Evolutionary conservation across 1,140 invertebrate species (phyloP).

Genomic region (Drosophila pruinosa): DNA sequence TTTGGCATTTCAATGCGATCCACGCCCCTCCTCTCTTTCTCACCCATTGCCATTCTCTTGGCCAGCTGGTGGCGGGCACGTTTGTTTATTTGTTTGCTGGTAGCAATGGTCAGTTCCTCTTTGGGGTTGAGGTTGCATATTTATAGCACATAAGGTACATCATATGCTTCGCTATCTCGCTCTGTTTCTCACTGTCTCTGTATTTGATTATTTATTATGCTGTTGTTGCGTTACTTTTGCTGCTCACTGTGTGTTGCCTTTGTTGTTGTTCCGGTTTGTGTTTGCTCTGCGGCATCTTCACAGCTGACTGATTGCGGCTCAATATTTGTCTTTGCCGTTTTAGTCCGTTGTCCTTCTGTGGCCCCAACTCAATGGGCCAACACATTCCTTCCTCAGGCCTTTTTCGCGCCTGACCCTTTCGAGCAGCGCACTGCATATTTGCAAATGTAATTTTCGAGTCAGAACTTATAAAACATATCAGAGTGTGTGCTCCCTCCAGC

Average conservation of each 20-base stretch:
- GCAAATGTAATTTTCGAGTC: slow-evolving; percentile 51
- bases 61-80: slow-evolving; percentile 33
- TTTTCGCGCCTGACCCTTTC: neutral
- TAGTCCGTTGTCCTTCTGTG: slow-evolving; percentile 14
- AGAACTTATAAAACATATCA: neutral
- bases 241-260: slow-evolving; percentile 38
- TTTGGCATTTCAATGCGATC: slow-evolving; percentile 71
- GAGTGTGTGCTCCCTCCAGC: no score
- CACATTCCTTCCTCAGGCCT: neutral
- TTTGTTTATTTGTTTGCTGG: slow-evolving; percentile 60
- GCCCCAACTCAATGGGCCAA: neutral
- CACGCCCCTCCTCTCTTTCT: neutral
- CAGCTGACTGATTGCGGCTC: slow-evolving; percentile 70
- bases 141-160: slow-evolving; percentile 49
- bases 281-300: slow-evolving; percentile 72
- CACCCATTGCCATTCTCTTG: neutral
- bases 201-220: slow-evolving; percentile 29
- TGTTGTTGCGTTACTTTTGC: slow-evolving; percentile 41
- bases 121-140: slow-evolving; percentile 53
- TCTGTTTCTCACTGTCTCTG: neutral
- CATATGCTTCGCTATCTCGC: slow-evolving; percentile 1
- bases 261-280: slow-evolving; percentile 41
- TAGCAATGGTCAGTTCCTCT: slow-evolving; percentile 27
- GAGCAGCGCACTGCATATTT: slow-evolving; percentile 19
- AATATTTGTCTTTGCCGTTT: slow-evolving; percentile 69